Evolutionary conservation across 2,113 vertebrate species (phyloP).

Genomic region (Theropithecus gelada): DNA sequence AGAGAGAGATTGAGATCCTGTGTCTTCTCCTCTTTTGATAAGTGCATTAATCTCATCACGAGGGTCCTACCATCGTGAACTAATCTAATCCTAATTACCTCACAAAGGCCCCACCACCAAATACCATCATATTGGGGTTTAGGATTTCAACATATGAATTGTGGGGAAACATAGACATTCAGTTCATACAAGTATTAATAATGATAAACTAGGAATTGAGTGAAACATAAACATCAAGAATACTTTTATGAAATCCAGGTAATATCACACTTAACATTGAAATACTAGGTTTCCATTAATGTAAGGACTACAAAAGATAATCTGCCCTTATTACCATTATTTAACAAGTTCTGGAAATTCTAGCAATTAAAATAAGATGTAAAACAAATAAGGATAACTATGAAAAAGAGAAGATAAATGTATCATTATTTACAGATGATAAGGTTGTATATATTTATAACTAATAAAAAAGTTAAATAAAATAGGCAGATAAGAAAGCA

Average conservation of each 20-base stretch:
- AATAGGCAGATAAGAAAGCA: constrained; percentile 14
- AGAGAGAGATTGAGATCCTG: neutral
- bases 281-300: neutral
- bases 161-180: neutral
- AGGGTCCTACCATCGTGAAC: neutral
- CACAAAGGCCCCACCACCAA: neutral
- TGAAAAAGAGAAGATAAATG: neutral
- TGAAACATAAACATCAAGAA: neutral
- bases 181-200: neutral
- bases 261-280: neutral
- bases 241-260: neutral
- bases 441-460: neutral
- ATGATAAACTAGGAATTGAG: neutral
- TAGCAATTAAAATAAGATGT: constrained; percentile 15
- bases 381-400: constrained; percentile 13
- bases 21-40: neutral
- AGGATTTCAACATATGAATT: neutral
- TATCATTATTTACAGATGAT: constrained; percentile 26
- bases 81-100: neutral
- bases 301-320: neutral
- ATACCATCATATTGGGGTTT: neutral
- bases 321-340: neutral
- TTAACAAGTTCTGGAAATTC: constrained; percentile 17
- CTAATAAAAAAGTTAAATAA: constrained; percentile 23
- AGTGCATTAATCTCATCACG: neutral